These are phyloP conservation scores for Halcyon smyrnensis DNA, from an alignment of 2,797 vertebrate genomes.

Conservation along the genomic window DNA sequence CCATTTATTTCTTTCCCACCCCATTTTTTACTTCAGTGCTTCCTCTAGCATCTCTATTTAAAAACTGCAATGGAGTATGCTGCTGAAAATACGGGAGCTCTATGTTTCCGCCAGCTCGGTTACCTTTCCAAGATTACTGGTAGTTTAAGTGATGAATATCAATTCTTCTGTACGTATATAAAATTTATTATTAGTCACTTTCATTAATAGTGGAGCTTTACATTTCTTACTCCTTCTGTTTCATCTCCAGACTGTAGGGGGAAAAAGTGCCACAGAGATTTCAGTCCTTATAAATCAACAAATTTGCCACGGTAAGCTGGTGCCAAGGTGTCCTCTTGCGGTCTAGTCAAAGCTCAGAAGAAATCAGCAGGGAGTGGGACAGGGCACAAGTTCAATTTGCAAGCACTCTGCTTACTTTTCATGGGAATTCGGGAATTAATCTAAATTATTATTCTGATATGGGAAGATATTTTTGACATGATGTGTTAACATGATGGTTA, in stretches of 20 bases:
- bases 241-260: neutral
- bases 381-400: neutral
- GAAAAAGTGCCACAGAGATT: slow-evolving; percentile 10
- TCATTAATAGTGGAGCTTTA: neutral
- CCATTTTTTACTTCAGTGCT: neutral
- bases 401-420: neutral
- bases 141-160: neutral
- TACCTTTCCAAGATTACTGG: neutral
- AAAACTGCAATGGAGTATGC: neutral
- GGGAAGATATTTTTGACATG: neutral
- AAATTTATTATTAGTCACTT: slow-evolving; percentile 48
- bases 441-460: slow-evolving; percentile 1
- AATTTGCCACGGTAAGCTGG: neutral
- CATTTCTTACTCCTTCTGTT: neutral
- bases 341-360: slow-evolving; percentile 1
- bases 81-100: neutral
- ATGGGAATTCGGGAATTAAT: neutral
- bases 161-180: neutral
- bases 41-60: neutral
- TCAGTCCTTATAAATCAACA: slow-evolving; percentile 41
- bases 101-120: neutral
- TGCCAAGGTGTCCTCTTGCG: neutral
- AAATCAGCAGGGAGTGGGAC: neutral
- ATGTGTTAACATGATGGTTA: neutral
- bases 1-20: neutral